Conservation (phyloP, 2,113 vertebrate genomes). For the Thunnus thynnus region DNA sequence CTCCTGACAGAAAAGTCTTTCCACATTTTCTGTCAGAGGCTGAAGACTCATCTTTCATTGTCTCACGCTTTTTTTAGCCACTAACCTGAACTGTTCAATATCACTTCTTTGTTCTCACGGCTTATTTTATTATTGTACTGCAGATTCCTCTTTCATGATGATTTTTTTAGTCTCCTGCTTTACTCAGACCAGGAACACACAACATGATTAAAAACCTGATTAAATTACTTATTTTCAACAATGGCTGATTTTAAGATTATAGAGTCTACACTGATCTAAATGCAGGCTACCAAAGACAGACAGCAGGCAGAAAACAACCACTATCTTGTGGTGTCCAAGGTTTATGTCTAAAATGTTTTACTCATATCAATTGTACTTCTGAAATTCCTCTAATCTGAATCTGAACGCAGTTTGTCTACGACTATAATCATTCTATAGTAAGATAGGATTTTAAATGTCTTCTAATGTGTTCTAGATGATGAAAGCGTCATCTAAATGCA, state of each 20-base stretch:
- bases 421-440: no score
- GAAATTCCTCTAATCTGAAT: no score
- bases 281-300: background rate
- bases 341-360: no score
- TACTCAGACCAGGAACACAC: background rate
- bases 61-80: background rate
- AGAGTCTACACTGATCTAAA: no score
- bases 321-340: background rate
- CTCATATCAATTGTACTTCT: no score
- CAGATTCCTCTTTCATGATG: background rate
- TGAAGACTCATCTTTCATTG: slow-evolving; percentile 3
- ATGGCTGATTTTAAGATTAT: background rate
- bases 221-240: background rate
- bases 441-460: no score
- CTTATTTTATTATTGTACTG: background rate
- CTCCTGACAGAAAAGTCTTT: slow-evolving; percentile 16
- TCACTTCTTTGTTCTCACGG: background rate
- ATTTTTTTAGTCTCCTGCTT: background rate
- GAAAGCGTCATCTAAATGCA: no score
- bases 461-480: no score
- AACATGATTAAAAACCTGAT: background rate
- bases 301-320: no score
- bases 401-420: no score
- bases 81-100: background rate
- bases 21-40: slow-evolving; percentile 13